Evolutionary conservation across 1,140 invertebrate genomes (phyloP).

Genomic region (Adelges cooleyi): DNA sequence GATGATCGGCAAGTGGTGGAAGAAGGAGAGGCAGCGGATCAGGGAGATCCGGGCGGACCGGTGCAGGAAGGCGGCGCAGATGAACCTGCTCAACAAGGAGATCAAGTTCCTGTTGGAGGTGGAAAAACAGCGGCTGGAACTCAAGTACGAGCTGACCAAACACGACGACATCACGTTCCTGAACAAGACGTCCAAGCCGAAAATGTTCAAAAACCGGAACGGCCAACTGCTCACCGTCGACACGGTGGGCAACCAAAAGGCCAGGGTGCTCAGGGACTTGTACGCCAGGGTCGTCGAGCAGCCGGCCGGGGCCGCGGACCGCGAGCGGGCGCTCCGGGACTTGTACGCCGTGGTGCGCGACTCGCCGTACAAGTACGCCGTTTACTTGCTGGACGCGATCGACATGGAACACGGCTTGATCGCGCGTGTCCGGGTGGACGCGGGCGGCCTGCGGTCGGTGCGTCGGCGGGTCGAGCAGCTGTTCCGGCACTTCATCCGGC

Average conservation of each 20-base stretch:
- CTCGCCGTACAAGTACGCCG: conserved; percentile 41
- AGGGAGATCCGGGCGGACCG: conserved; percentile 43
- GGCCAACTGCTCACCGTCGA: conserved; percentile 49
- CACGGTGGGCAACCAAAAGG: conserved; percentile 52
- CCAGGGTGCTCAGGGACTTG: conserved; percentile 46
- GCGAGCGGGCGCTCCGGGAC: conserved; percentile 46
- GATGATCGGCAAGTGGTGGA: conserved; percentile 52
- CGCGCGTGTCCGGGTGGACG: conserved; percentile 41
- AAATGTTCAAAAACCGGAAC: conserved; percentile 48
- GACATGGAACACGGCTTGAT: conserved; percentile 48
- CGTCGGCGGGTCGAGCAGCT: conserved; percentile 43
- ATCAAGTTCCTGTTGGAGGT: conserved; percentile 49
- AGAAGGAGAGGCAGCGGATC: conserved; percentile 46
- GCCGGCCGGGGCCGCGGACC: conserved; percentile 41
- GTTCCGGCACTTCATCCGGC: conserved; percentile 30
- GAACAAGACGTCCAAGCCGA: conserved; percentile 47
- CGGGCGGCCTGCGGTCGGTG: conserved; percentile 43
- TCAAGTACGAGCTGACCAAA: conserved; percentile 43
- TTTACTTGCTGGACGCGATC: conserved; percentile 46
- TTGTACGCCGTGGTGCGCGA: conserved; percentile 45
- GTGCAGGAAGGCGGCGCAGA: conserved; percentile 48
- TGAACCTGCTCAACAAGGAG: conserved; percentile 49
- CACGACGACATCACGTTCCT: conserved; percentile 47
- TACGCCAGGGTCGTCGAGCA: conserved; percentile 45
- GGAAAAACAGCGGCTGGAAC: conserved; percentile 45